These are phyloP conservation scores for Garrulus glandarius DNA, from an alignment of 2,797 vertebrate species.

Conservation along the genomic window DNA sequence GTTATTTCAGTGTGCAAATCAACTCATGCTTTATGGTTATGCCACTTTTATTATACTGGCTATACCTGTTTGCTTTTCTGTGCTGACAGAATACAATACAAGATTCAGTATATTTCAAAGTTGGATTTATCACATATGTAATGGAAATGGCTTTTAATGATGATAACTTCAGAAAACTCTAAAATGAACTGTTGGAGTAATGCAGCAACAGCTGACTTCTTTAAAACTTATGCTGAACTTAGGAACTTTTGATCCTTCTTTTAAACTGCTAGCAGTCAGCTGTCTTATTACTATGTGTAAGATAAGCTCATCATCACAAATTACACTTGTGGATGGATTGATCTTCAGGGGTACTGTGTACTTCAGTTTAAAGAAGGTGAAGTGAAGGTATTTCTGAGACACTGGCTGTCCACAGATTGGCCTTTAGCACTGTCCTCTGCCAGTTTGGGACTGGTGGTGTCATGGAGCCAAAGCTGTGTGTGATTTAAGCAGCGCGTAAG, in stretches of 20 bases:
- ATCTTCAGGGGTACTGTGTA: not conserved
- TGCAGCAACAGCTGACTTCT: not conserved
- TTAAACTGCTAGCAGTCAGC: not conserved
- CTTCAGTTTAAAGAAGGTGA: not conserved
- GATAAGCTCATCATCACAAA: not conserved
- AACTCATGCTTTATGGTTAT: not conserved
- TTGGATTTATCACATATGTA: not conserved
- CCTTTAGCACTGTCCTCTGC: not conserved
- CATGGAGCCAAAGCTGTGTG: not conserved
- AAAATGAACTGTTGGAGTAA: not conserved
- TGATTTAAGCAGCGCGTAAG: fast-evolving
- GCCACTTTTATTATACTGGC: not conserved
- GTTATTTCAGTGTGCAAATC: not conserved
- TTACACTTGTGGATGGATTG: not conserved
- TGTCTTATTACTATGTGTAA: not conserved
- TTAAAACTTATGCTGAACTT: not conserved
- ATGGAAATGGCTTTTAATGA: not conserved
- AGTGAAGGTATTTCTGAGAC: not conserved
- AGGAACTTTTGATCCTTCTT: not conserved
- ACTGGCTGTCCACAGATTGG: not conserved
- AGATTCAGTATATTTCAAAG: not conserved
- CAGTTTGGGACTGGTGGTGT: not conserved
- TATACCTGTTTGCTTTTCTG: not conserved
- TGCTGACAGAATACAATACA: not conserved
- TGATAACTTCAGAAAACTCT: not conserved